Evolutionary conservation across 2,797 vertebrate genomes (phyloP).

Genomic region (Vultur gryphus): DNA sequence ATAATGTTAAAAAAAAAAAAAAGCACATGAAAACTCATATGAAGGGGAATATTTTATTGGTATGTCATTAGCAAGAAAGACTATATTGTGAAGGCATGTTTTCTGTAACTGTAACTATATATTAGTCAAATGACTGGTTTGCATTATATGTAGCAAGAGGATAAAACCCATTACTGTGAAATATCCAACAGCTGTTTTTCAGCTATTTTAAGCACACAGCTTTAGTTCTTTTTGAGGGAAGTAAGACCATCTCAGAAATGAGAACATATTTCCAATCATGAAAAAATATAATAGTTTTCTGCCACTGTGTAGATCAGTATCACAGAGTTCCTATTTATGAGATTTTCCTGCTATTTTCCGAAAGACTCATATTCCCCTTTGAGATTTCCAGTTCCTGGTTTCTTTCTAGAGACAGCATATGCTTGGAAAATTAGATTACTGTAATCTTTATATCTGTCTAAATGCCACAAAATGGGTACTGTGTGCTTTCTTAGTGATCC

Average conservation of each 20-base stretch:
- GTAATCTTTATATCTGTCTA: slow-evolving; percentile 24
- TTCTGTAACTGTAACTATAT: background rate
- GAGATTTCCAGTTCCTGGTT: slow-evolving; percentile 19
- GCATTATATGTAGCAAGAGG: slow-evolving; percentile 7
- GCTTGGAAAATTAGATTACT: slow-evolving; percentile 52
- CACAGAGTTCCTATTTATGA: background rate
- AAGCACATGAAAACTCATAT: background rate
- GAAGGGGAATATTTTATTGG: background rate
- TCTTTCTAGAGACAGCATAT: slow-evolving; percentile 6
- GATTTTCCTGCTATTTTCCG: slow-evolving; percentile 12
- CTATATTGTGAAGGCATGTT: background rate
- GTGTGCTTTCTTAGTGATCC: background rate
- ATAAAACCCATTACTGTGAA: slow-evolving; percentile 41
- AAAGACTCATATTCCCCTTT: background rate
- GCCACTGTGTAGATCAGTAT: background rate
- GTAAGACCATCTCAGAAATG: slow-evolving; percentile 6
- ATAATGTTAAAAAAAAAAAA: background rate
- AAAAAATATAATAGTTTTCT: background rate
- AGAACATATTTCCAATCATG: background rate
- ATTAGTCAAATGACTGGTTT: slow-evolving; percentile 40
- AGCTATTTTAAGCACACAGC: slow-evolving; percentile 43
- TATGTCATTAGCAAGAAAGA: background rate
- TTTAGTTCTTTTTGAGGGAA: slow-evolving; percentile 22
- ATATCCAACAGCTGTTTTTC: slow-evolving; percentile 57
- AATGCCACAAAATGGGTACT: slow-evolving; percentile 2